phyloP scores from a whole-genome alignment of 2,888 invertebrate species.

The Arrhopalites spinosus region DNA sequence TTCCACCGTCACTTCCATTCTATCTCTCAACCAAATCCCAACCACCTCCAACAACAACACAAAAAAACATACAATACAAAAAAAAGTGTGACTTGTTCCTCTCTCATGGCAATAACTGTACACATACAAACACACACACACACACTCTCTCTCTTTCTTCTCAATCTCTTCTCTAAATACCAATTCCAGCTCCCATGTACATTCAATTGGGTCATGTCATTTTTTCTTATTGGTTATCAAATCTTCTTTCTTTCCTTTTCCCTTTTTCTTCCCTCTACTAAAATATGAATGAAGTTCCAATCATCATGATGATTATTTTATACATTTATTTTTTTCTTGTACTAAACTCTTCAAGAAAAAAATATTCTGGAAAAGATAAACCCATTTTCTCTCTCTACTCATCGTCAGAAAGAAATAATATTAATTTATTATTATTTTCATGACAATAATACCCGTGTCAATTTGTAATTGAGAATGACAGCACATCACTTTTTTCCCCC shows the following conservation, averaged over 20 bases:
- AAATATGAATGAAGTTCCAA: not conserved
- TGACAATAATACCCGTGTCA: not conserved
- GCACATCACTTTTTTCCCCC: not conserved
- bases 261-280: not conserved
- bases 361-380: too few species aligned
- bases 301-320: too few species aligned
- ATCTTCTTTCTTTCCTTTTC: not conserved
- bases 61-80: not conserved
- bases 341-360: too few species aligned
- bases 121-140: not conserved
- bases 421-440: not conserved
- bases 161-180: not conserved
- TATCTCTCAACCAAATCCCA: conserved; percentile 24
- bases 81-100: not conserved
- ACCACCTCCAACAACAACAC: not conserved
- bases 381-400: not conserved
- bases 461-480: not conserved
- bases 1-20: conserved; percentile 29
- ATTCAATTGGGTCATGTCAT: not conserved
- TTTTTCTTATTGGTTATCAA: not conserved
- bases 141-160: not conserved
- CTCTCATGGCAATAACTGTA: not conserved
- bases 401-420: not conserved
- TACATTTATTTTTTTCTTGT: too few species aligned
- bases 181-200: not conserved